Evolutionary conservation across 2,113 vertebrate genomes (phyloP).

Genomic region (Ictalurus punctatus): DNA sequence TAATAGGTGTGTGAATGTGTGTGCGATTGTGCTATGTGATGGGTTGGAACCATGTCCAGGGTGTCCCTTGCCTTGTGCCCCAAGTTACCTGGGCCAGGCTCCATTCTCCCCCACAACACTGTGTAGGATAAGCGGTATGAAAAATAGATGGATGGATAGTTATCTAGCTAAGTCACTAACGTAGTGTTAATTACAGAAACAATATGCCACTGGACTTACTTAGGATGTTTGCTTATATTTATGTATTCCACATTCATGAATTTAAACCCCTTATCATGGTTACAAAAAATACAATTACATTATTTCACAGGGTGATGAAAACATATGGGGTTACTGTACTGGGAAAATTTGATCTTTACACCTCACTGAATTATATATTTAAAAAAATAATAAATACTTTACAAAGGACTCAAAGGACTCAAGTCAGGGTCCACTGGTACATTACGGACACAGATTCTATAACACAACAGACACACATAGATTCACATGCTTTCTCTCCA

Average conservation of each 20-base stretch:
- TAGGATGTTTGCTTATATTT: not conserved
- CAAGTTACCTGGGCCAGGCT: too few species aligned
- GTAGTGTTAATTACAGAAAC: not conserved
- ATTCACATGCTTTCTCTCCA: constrained; percentile 8
- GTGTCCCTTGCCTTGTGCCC: too few species aligned
- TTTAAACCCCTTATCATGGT: not conserved
- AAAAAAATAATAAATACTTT: too few species aligned
- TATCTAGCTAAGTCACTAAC: not conserved
- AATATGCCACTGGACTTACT: not conserved
- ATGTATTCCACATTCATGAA: too few species aligned
- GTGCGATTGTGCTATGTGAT: too few species aligned
- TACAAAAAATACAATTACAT: not conserved
- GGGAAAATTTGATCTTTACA: not conserved
- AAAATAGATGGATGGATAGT: not conserved
- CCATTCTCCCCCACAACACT: too few species aligned
- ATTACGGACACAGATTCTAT: not conserved
- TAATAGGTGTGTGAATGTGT: too few species aligned
- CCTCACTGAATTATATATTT: not conserved
- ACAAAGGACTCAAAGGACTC: not conserved
- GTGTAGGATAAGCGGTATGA: too few species aligned
- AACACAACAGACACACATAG: not conserved
- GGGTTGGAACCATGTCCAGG: too few species aligned
- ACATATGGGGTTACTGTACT: not conserved
- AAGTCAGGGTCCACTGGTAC: not conserved
- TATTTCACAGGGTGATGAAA: not conserved